Evolutionary conservation across 2,113 vertebrate species (phyloP).

Genomic region (Pterocles orientalis): DNA sequence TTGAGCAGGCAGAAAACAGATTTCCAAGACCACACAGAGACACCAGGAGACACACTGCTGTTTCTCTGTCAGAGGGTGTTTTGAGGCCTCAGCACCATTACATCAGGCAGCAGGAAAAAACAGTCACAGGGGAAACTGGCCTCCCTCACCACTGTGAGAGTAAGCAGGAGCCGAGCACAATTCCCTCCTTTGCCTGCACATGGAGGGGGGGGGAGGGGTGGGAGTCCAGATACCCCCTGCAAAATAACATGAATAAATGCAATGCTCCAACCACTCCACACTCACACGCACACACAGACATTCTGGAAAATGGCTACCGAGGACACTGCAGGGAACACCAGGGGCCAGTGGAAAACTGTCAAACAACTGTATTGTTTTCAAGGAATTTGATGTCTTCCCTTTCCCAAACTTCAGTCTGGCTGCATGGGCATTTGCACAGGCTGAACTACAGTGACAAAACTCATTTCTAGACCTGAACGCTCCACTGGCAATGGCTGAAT

Average conservation of each 20-base stretch:
- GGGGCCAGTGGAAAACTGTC: neutral
- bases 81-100: neutral
- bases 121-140: neutral
- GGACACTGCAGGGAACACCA: neutral
- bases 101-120: neutral
- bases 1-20: neutral
- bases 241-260: neutral
- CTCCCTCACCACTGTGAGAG: neutral
- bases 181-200: neutral
- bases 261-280: neutral
- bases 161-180: neutral
- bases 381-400: neutral
- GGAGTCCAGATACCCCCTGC: neutral
- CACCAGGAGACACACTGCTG: neutral
- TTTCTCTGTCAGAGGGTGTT: neutral
- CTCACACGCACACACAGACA: neutral
- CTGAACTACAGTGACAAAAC: neutral
- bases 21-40: neutral
- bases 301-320: neutral
- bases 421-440: neutral
- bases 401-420: neutral
- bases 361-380: neutral
- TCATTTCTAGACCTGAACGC: neutral
- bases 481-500: fast-evolving
- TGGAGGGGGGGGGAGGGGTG: no score